phyloP scores from a whole-genome alignment of 2,113 vertebrate species.

The Upupa epops region DNA sequence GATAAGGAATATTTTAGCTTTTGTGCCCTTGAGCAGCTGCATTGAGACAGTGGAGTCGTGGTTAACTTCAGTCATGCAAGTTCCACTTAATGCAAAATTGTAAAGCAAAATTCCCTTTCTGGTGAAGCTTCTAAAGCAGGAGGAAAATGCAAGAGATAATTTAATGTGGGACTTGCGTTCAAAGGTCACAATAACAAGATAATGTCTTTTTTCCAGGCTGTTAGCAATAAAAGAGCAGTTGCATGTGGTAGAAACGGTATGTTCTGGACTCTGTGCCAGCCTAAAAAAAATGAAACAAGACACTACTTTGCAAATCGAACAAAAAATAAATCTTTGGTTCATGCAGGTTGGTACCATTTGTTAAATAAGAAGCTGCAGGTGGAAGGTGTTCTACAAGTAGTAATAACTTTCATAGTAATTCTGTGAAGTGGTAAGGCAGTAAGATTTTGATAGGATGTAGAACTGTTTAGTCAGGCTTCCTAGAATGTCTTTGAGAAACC shows the following conservation, averaged over 20 bases:
- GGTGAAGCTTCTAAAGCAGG: neutral
- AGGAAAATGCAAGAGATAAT: conserved; percentile 19
- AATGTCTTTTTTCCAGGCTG: conserved; percentile 47
- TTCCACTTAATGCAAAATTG: neutral
- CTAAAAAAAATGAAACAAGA: neutral
- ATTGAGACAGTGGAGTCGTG: neutral
- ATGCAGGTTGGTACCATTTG: neutral
- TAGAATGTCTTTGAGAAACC: neutral
- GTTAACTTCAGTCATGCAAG: neutral
- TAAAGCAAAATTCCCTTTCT: conserved; percentile 21
- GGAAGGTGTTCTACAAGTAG: neutral
- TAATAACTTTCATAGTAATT: neutral
- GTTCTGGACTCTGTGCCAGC: conserved; percentile 43
- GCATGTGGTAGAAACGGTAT: conserved; percentile 48
- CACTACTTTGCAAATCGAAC: conserved; percentile 7
- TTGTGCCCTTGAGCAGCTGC: neutral
- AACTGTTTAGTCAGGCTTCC: neutral
- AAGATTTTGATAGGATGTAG: neutral
- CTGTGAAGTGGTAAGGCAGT: neutral
- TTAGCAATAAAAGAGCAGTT: conserved; percentile 50
- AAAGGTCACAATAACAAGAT: conserved; percentile 44
- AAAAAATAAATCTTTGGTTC: neutral
- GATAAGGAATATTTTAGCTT: neutral
- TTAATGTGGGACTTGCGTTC: conserved; percentile 8
- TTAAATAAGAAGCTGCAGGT: neutral